phyloP scores from a whole-genome alignment of 2,888 invertebrate genomes.

The Acheta domesticus region DNA sequence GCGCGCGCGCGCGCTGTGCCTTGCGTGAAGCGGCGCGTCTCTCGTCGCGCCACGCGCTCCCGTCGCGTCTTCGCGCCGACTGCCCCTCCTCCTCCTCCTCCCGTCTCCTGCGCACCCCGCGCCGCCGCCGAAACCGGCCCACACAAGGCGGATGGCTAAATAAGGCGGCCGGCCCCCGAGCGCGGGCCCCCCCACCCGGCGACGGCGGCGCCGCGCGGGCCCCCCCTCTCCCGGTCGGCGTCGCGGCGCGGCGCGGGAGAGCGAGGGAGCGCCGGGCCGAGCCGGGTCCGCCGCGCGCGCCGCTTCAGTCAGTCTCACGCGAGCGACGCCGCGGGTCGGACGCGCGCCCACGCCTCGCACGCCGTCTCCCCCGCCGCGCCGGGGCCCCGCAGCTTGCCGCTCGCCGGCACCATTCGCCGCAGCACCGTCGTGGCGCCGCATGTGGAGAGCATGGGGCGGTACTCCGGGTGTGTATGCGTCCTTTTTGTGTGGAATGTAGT shows the following conservation, averaged over 20 bases:
- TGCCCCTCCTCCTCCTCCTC: slow-evolving; percentile 2
- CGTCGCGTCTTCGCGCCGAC: slow-evolving; percentile 27
- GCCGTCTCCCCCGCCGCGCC: not conserved
- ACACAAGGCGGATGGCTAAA: slow-evolving; percentile 34
- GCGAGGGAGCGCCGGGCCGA: not conserved
- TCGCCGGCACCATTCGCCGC: slow-evolving; percentile 18
- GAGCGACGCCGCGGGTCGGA: not conserved
- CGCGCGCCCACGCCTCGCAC: not conserved
- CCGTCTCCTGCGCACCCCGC: no score
- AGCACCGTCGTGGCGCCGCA: slow-evolving; percentile 8
- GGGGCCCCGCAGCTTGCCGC: not conserved
- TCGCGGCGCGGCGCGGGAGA: not conserved
- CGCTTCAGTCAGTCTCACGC: not conserved
- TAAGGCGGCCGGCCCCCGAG: slow-evolving; percentile 32
- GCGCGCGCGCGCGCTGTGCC: no score
- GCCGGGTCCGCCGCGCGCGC: not conserved
- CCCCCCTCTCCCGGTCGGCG: not conserved
- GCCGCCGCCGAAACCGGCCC: slow-evolving; percentile 20
- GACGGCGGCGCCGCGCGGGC: not conserved
- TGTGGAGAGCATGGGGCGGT: slow-evolving; percentile 21
- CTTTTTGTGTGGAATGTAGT: not conserved
- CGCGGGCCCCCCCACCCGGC: slow-evolving; percentile 20
- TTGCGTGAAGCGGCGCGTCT: not conserved
- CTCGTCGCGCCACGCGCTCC: slow-evolving; percentile 41
- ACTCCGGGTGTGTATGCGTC: not conserved